Evolutionary conservation across 2,888 invertebrate genomes (phyloP).

Genomic region (Fragum whitleyi): DNA sequence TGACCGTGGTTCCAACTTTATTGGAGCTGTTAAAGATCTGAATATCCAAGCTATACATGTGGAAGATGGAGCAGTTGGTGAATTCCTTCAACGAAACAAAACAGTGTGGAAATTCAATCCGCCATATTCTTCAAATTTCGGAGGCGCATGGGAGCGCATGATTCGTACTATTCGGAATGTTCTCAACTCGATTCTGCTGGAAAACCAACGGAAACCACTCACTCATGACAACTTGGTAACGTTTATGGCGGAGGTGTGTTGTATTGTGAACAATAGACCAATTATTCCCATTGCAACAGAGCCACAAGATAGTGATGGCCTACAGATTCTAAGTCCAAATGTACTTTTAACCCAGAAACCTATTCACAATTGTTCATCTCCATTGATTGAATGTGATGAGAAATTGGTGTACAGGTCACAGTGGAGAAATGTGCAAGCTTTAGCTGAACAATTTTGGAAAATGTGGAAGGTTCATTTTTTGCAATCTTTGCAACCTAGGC

Average conservation of each 20-base stretch:
- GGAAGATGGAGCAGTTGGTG: constrained; percentile 26
- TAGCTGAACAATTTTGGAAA: constrained; percentile 59
- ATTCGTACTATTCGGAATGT: constrained; percentile 41
- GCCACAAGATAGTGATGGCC: constrained; percentile 30
- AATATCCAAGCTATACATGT: constrained; percentile 21
- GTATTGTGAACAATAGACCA: constrained; percentile 57
- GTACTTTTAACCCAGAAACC: constrained; percentile 3
- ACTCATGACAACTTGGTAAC: constrained; percentile 59
- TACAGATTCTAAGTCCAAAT: constrained; percentile 10
- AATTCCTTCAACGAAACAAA: too few species aligned
- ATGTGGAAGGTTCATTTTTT: constrained; percentile 51
- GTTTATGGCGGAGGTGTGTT: constrained; percentile 56
- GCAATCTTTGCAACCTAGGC: constrained; percentile 42
- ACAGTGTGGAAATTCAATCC: constrained; percentile 47
- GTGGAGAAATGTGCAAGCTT: constrained; percentile 48
- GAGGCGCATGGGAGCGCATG: constrained; percentile 49
- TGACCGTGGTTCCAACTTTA: constrained; percentile 50
- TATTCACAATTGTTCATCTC: background rate
- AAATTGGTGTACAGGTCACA: constrained; percentile 52
- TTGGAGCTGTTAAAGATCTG: constrained; percentile 40
- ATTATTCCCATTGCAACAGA: constrained; percentile 41
- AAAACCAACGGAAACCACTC: background rate
- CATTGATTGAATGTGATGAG: constrained; percentile 9
- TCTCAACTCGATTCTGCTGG: constrained; percentile 45
- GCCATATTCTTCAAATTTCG: constrained; percentile 58